These are phyloP conservation scores for Euphydryas editha DNA, from an alignment of 2,888 invertebrate species.

Conservation along the genomic window DNA sequence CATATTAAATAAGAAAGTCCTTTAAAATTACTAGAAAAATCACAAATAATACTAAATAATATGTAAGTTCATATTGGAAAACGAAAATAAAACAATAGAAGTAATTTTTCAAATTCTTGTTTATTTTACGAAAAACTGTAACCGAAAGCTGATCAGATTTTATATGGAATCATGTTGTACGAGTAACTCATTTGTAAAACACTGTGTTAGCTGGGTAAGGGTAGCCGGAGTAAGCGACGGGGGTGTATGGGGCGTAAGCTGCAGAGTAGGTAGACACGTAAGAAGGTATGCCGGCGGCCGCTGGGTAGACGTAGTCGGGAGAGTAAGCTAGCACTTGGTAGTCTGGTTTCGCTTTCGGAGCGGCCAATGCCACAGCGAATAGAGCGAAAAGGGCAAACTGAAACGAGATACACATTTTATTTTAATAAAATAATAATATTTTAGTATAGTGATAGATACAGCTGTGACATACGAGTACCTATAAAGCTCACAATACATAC, in stretches of 20 bases:
- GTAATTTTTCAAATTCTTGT: background rate
- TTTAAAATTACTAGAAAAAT: too few relatives aligned
- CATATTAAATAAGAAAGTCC: too few relatives aligned
- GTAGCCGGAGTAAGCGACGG: slow-evolving; percentile 57
- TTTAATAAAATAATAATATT: background rate
- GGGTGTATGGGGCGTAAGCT: slow-evolving; percentile 33
- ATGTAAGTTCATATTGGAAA: too few relatives aligned
- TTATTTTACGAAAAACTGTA: background rate
- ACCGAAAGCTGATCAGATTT: background rate
- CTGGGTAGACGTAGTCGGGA: slow-evolving; percentile 63
- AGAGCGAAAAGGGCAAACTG: slow-evolving; percentile 80
- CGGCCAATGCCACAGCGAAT: slow-evolving; percentile 77
- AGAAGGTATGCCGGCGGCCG: slow-evolving; percentile 48
- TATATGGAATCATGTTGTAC: background rate
- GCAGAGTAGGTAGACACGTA: slow-evolving; percentile 59
- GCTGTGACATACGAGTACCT: too few relatives aligned
- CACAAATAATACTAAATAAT: too few relatives aligned
- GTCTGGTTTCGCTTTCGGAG: slow-evolving; percentile 60
- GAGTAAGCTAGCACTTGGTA: slow-evolving; percentile 56
- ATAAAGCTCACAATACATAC: too few relatives aligned
- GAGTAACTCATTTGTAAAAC: slow-evolving; percentile 45
- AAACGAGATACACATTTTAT: slow-evolving; percentile 35
- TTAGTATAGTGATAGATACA: too few relatives aligned
- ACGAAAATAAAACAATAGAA: background rate
- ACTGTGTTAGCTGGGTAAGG: slow-evolving; percentile 50